phyloP scores from a whole-genome alignment of 1,140 invertebrate genomes.

The Goniozus legneri region DNA sequence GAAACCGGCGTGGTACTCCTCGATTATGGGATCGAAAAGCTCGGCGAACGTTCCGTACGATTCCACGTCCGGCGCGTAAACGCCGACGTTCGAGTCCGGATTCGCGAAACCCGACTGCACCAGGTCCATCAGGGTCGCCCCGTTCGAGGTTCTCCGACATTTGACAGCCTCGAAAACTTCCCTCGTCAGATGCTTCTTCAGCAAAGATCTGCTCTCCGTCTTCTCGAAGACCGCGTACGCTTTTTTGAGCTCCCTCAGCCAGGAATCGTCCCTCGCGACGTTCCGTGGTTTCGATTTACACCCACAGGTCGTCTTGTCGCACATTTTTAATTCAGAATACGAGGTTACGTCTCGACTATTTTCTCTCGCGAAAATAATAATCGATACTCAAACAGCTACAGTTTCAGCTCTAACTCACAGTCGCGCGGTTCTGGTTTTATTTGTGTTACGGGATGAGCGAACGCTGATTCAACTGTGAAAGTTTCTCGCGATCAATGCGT shows the following conservation, averaged over 20 bases:
- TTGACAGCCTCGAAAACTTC: conserved; percentile 66
- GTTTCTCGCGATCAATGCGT: too few relatives aligned
- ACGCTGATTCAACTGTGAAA: too few relatives aligned
- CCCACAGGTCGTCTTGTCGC: conserved; percentile 35
- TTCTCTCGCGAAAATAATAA: too few relatives aligned
- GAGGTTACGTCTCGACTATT: too few relatives aligned
- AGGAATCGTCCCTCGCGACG: conserved; percentile 3
- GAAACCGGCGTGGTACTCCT: conserved; percentile 70
- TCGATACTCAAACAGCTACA: too few relatives aligned
- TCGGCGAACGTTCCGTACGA: conserved; percentile 65
- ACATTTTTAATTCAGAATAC: too few relatives aligned
- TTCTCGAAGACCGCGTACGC: conserved; percentile 23
- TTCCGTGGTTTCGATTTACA: conserved; percentile 14
- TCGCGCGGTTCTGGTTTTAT: too few relatives aligned
- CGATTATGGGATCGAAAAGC: conserved; percentile 75
- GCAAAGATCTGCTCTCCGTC: conserved; percentile 56
- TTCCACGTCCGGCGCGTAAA: conserved; percentile 73
- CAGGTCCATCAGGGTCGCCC: conserved; percentile 64
- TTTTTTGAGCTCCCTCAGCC: conserved; percentile 10
- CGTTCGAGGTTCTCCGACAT: conserved; percentile 57
- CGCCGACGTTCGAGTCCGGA: conserved; percentile 61
- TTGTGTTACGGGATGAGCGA: too few relatives aligned
- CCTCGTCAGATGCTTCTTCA: conserved; percentile 70
- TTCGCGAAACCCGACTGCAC: conserved; percentile 67
- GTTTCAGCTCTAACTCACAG: too few relatives aligned